Conservation (phyloP, 2,113 vertebrate genomes). For the Elephantulus edwardii region DNA sequence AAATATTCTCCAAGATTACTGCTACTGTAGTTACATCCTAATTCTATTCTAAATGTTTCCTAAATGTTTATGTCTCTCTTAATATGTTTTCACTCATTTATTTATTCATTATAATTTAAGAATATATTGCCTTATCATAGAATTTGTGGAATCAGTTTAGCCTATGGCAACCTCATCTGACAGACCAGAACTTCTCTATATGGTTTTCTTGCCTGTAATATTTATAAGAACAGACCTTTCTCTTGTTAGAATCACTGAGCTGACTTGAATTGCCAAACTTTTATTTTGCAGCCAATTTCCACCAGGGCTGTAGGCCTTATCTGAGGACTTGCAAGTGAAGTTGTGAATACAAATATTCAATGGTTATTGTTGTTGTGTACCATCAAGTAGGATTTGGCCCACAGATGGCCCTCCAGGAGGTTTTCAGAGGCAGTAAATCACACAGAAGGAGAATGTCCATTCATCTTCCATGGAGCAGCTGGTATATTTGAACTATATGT, state of each 20-base stretch:
- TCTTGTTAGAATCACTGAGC: not conserved
- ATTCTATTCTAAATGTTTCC: not conserved
- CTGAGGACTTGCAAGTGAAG: no score
- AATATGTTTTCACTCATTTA: not conserved
- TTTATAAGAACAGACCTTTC: not conserved
- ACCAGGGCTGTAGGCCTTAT: no score
- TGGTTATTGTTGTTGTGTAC: no score
- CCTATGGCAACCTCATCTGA: not conserved
- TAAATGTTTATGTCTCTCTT: not conserved
- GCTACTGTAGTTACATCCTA: not conserved
- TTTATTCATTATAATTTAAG: not conserved
- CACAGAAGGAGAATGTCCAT: no score
- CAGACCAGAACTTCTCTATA: not conserved
- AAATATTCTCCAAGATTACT: not conserved
- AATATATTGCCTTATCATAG: no score
- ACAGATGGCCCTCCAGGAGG: no score
- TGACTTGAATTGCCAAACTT: not conserved
- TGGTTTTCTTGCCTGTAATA: not conserved
- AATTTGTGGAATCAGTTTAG: not conserved
- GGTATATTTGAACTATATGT: no score
- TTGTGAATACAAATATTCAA: no score
- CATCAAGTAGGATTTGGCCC: no score
- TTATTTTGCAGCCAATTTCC: not conserved
- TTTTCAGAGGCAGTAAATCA: no score
- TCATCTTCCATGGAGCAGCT: no score